phyloP scores from a whole-genome alignment of 2,797 vertebrate genomes.

The Onychomys torridus region DNA sequence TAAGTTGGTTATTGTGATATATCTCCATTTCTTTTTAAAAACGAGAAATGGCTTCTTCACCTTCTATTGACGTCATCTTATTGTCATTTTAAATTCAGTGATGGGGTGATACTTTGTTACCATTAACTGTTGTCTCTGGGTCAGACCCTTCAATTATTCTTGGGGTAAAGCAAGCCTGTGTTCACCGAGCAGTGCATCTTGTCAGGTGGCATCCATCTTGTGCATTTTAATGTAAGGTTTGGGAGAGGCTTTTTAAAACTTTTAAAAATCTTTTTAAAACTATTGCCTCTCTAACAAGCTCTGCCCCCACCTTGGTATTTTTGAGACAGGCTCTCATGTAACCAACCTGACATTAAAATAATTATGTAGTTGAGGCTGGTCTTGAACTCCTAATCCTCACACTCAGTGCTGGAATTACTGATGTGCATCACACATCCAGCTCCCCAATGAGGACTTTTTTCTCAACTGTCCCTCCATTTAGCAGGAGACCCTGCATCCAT shows the following conservation, averaged over 20 bases:
- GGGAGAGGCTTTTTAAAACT: too few species aligned
- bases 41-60: background rate
- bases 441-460: background rate
- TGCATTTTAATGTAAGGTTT: conserved; percentile 32
- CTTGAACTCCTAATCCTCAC: background rate
- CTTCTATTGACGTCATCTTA: conserved; percentile 10
- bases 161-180: background rate
- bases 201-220: background rate
- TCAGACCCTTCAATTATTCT: background rate
- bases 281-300: background rate
- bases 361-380: background rate
- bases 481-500: background rate
- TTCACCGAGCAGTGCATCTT: background rate
- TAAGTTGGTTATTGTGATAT: background rate
- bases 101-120: conserved; percentile 17
- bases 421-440: background rate
- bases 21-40: background rate
- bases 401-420: background rate
- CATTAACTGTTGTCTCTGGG: conserved; percentile 34
- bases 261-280: background rate
- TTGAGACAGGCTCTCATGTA: background rate
- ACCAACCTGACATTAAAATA: background rate
- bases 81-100: conserved; percentile 51
- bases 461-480: background rate
- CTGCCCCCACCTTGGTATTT: background rate